These are phyloP conservation scores for Petromus typicus DNA, from an alignment of 2,113 vertebrate genomes.

Conservation along the genomic window DNA sequence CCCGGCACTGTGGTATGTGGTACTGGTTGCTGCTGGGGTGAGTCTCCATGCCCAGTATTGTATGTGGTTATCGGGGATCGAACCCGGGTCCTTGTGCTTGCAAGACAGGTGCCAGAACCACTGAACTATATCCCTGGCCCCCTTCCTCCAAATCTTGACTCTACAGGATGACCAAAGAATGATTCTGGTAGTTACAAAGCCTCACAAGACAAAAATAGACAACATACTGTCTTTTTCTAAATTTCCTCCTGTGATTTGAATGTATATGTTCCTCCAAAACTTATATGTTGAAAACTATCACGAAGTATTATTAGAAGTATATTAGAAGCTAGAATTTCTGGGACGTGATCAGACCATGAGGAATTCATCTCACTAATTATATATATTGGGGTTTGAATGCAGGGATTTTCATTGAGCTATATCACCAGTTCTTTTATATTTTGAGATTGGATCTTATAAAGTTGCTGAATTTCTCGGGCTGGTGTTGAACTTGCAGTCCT, in stretches of 20 bases:
- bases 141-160: background rate
- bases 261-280: background rate
- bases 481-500: background rate
- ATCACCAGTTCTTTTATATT: background rate
- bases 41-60: too few relatives aligned
- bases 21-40: too few relatives aligned
- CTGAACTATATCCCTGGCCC: too few relatives aligned
- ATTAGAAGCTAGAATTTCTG: background rate
- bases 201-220: rapidly evolving
- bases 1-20: too few relatives aligned
- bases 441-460: background rate
- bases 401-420: background rate
- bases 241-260: background rate
- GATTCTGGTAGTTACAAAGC: background rate
- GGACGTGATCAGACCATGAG: background rate
- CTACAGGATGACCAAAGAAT: background rate
- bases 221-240: background rate
- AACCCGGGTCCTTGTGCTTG: too few relatives aligned
- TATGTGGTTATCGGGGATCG: too few relatives aligned
- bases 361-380: background rate
- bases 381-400: background rate
- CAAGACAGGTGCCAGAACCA: too few relatives aligned
- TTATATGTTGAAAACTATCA: background rate
- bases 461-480: background rate
- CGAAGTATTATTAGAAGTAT: background rate